Evolutionary conservation across 2,888 invertebrate genomes (phyloP).

Genomic region (Campoletis raptor): DNA sequence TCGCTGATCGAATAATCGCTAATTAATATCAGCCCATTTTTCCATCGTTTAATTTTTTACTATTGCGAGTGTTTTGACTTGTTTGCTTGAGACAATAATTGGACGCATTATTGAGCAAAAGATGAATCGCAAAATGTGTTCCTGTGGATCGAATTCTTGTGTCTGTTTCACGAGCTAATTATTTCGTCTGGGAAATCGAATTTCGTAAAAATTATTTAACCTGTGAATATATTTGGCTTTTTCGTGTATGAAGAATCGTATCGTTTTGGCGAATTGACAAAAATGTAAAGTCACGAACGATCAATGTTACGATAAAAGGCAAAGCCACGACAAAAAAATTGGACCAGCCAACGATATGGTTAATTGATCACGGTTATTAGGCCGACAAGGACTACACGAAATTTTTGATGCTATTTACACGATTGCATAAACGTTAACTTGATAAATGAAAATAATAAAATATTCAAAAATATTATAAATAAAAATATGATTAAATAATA

Average conservation of each 20-base stretch:
- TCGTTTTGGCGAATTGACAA: neutral
- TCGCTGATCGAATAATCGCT: neutral
- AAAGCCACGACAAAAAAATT: slow-evolving; percentile 47
- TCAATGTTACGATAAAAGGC: slow-evolving; percentile 66
- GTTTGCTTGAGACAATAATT: slow-evolving; percentile 17
- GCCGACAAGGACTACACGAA: slow-evolving; percentile 31
- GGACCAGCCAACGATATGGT: slow-evolving; percentile 5
- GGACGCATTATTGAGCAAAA: slow-evolving; percentile 15
- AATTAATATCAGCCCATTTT: too few relatives aligned
- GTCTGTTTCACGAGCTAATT: neutral
- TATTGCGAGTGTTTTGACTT: slow-evolving; percentile 45
- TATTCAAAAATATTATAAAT: neutral
- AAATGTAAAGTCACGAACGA: slow-evolving; percentile 48
- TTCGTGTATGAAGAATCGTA: neutral
- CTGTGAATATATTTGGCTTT: neutral
- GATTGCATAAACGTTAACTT: slow-evolving; percentile 24
- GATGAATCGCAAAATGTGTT: neutral
- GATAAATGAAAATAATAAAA: neutral
- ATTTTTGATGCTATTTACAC: slow-evolving; percentile 57
- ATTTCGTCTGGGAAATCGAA: neutral
- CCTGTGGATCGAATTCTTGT: neutral
- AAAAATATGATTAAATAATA: neutral
- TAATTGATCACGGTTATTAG: slow-evolving; percentile 44
- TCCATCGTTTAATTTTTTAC: neutral
- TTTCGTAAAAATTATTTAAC: neutral